These are phyloP conservation scores for Colletes collaris DNA, from an alignment of 2,888 invertebrate species.

Conservation along the genomic window DNA sequence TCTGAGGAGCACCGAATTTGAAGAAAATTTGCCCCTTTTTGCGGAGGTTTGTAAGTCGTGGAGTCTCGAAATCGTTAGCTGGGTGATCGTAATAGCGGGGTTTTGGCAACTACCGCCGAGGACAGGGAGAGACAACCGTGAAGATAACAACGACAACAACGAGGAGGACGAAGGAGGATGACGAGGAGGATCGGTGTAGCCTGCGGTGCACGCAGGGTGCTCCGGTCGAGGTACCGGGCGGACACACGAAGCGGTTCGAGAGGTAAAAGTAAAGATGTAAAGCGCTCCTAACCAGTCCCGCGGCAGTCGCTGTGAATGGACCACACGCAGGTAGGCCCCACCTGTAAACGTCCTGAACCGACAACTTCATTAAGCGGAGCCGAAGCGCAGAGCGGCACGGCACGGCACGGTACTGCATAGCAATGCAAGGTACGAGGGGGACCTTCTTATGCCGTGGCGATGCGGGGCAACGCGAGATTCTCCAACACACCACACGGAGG, in stretches of 20 bases:
- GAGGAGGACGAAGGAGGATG: not conserved
- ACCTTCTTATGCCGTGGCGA: slow-evolving; percentile 29
- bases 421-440: slow-evolving; percentile 13
- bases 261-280: slow-evolving; percentile 72
- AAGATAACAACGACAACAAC: not conserved
- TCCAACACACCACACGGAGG: slow-evolving; percentile 25
- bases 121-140: no score
- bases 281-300: slow-evolving; percentile 79
- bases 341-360: slow-evolving; percentile 82
- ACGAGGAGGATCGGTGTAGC: no score
- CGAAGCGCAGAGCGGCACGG: slow-evolving; percentile 62
- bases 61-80: no score
- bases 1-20: no score
- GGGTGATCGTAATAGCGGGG: no score
- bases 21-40: no score
- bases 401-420: slow-evolving; percentile 24
- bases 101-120: not conserved
- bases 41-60: no score
- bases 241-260: slow-evolving; percentile 12
- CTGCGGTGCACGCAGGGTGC: no score
- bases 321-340: slow-evolving; percentile 82
- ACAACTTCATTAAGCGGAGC: slow-evolving; percentile 82
- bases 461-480: slow-evolving; percentile 47
- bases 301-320: slow-evolving; percentile 78
- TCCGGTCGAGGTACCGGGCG: not conserved